These are phyloP conservation scores for Drosophila seguyi DNA, from an alignment of 1,140 invertebrate genomes.

Conservation along the genomic window DNA sequence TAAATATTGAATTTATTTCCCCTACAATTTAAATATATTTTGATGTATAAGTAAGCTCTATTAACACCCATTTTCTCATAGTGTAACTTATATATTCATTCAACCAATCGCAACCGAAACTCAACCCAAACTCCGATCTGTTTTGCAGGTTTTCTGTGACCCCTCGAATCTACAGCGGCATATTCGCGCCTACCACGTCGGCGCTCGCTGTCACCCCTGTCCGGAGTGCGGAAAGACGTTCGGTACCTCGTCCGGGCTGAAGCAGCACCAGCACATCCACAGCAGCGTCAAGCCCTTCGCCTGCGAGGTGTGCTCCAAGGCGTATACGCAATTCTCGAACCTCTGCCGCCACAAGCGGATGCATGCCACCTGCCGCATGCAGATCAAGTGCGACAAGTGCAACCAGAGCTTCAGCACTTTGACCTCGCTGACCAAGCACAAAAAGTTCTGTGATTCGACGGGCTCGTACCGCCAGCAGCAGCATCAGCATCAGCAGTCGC, in stretches of 20 bases:
- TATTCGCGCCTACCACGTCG: constrained; percentile 96
- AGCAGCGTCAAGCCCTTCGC: constrained; percentile 99
- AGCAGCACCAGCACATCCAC: constrained; percentile 99
- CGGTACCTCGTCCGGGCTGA: constrained; percentile 97
- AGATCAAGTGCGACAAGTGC: constrained; percentile 97
- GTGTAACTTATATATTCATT: not conserved
- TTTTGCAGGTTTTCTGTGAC: constrained; percentile 95
- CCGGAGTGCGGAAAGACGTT: constrained; percentile 99
- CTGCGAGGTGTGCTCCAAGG: constrained; percentile 96
- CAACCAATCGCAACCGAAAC: constrained; percentile 29
- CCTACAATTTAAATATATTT: not conserved
- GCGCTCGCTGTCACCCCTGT: constrained; percentile 97
- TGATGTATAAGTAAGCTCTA: fast-evolving
- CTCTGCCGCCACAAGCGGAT: constrained; percentile 99
- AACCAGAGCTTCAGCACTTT: constrained; percentile 95
- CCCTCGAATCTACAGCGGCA: constrained; percentile 98
- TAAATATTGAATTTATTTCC: too few relatives aligned
- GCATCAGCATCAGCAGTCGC: constrained; percentile 10
- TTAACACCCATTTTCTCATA: not conserved
- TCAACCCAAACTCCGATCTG: constrained; percentile 12
- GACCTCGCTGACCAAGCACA: constrained; percentile 93
- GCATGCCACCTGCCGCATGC: constrained; percentile 95
- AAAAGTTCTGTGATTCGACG: constrained; percentile 92
- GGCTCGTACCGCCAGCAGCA: constrained; percentile 59
- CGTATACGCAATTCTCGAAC: constrained; percentile 99